Conservation (phyloP, 1,140 invertebrate genomes). For the Drosophila nasuta region DNA sequence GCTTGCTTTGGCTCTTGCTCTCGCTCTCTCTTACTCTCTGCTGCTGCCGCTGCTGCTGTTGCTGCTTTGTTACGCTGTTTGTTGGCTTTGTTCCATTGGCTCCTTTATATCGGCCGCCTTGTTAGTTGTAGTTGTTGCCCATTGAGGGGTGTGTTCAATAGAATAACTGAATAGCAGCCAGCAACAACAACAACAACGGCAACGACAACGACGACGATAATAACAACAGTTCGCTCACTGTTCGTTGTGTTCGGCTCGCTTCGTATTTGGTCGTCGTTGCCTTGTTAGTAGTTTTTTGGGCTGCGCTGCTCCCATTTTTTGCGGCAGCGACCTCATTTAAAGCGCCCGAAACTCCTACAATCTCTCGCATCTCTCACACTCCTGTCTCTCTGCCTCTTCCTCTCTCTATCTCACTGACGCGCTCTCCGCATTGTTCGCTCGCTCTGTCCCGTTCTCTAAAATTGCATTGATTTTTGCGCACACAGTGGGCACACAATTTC, state of each 20-base stretch:
- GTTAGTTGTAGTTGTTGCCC: constrained; percentile 76
- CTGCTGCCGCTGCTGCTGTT: constrained; percentile 50
- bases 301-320: constrained; percentile 63
- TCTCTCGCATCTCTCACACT: constrained; percentile 10
- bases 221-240: constrained; percentile 48
- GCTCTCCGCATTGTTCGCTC: neutral
- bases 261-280: constrained; percentile 55
- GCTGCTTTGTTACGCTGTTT: constrained; percentile 66
- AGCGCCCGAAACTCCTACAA: constrained; percentile 25
- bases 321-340: constrained; percentile 66
- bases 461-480: constrained; percentile 63
- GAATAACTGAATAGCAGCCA: constrained; percentile 69
- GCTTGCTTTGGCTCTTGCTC: constrained; percentile 29
- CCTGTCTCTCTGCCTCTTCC: neutral
- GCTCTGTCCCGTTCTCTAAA: constrained; percentile 18
- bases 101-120: constrained; percentile 72
- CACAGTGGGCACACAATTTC: constrained; percentile 73
- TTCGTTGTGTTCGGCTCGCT: constrained; percentile 57
- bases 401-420: constrained; percentile 17
- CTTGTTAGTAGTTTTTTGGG: constrained; percentile 54
- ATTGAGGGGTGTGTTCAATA: constrained; percentile 83
- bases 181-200: constrained; percentile 6
- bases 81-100: constrained; percentile 81
- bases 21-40: constrained; percentile 43
- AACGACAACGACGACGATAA: constrained; percentile 24